Evolutionary conservation across 2,888 invertebrate genomes (phyloP).

Genomic region (Pristionchus exspectatus): DNA sequence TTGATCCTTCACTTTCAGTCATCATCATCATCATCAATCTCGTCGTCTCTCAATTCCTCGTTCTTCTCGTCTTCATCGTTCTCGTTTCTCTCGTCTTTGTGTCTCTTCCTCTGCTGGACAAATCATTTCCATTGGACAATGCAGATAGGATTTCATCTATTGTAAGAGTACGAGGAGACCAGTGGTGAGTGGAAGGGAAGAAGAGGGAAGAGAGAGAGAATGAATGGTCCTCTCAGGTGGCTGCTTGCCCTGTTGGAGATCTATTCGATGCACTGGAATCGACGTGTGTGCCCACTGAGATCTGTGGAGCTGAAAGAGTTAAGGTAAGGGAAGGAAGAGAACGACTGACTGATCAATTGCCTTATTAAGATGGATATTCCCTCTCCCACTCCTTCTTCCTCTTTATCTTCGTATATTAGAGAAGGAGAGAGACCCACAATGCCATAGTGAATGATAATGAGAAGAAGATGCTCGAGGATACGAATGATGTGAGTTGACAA

Average conservation of each 20-base stretch:
- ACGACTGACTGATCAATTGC: not conserved
- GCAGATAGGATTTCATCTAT: constrained; percentile 65
- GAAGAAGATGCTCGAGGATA: not conserved
- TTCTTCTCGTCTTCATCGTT: constrained; percentile 34
- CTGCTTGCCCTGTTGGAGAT: constrained; percentile 53
- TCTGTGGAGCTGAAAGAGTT: constrained; percentile 19
- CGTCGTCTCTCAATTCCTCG: constrained; percentile 41
- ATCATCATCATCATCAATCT: not conserved
- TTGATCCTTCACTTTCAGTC: too few species aligned
- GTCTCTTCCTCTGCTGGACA: constrained; percentile 47
- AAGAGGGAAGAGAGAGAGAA: too few species aligned
- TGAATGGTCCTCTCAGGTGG: not conserved
- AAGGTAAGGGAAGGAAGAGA: not conserved
- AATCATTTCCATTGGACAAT: constrained; percentile 62
- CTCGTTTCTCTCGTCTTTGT: constrained; percentile 48
- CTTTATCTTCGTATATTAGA: not conserved
- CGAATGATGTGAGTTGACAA: not conserved
- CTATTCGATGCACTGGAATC: constrained; percentile 45
- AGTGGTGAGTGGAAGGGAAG: constrained; percentile 56
- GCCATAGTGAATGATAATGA: not conserved
- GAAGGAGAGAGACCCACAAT: not conserved
- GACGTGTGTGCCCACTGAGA: constrained; percentile 47
- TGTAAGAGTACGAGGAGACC: constrained; percentile 60
- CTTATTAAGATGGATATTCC: not conserved
- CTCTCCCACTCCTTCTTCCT: not conserved